Evolutionary conservation across 2,888 invertebrate species (phyloP), one percentile per base, ranked within the genome.

Genomic region (Coremacera marginata): DNA sequence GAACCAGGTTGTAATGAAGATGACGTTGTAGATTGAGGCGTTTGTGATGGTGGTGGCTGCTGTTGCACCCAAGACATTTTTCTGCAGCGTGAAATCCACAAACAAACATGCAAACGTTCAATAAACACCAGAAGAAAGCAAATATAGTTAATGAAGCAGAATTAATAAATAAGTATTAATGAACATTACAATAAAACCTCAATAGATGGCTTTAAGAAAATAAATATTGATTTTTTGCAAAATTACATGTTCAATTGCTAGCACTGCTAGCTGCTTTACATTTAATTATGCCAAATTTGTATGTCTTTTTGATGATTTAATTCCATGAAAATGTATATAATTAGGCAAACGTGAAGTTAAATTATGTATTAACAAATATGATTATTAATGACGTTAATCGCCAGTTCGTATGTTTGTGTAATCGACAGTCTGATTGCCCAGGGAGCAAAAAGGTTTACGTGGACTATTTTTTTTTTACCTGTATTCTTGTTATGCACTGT

Each of bases 361-460:
- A 44, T 44, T 11, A 44, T 44, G 44, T 16, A 68, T 22, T 49
- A 27, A 68, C 44, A 51, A 51, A 31, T 49, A 25, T n/a, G n/a
- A n/a, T 51, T 60, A 31, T 74, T 52, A 65, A 74, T 74, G 73
- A 74, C 73, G 73, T 73, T 62, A 11, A 73, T 31, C 44, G 34
- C 9, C 51, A 65, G 1, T 60, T 37, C 2, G 37, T 34, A 8
- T 44, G 34, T 65, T 37, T 3, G 34, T 11, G 31, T 68, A 25
- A 60, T 37, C 37, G 65, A 70, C 62, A 8, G 63, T 19, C 60
- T 62, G 49, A 49, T 31, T 14, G 25, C 49, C 60, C 16, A 44
- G 73, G 72, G 78, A 81, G 81, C 72, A 82, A 83, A 84, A 86
- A 86, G 84, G 86, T 86, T 87, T 86, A 86, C 86, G 86, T 86